A percentile compares a stretch with the other conserved stretches of the same genome.
Evolutionary conservation across 2,797 vertebrate species (phyloP).

Genomic region (Sorex maritimensis): DNA sequence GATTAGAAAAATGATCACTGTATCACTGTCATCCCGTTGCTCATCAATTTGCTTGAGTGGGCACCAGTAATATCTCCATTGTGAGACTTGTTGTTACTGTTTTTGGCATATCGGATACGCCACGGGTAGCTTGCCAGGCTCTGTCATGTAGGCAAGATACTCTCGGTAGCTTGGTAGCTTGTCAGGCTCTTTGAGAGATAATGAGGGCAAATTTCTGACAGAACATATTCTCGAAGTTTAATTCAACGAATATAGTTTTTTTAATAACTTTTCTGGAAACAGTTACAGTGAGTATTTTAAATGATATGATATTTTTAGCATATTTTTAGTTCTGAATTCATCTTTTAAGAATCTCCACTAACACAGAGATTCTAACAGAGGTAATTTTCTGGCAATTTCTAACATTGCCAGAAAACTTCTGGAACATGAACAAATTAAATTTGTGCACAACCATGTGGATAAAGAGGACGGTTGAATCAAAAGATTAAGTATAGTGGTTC

Average conservation of each 20-base stretch:
- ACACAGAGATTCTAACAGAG: neutral
- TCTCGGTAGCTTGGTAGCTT: too few species aligned
- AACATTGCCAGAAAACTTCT: neutral
- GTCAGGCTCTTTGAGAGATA: too few species aligned
- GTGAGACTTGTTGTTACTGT: too few species aligned
- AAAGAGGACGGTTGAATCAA: constrained; percentile 30
- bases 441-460: neutral
- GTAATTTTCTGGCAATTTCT: too few species aligned
- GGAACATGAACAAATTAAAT: neutral
- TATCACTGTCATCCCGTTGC: too few species aligned
- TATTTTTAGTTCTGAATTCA: too few species aligned
- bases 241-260: neutral
- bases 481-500: neutral
- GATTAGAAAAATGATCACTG: neutral
- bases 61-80: too few species aligned
- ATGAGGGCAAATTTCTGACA: neutral
- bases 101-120: too few species aligned
- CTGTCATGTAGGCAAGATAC: too few species aligned
- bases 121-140: too few species aligned
- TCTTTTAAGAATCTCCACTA: too few species aligned
- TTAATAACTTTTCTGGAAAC: neutral
- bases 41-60: too few species aligned
- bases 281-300: neutral
- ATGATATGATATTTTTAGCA: neutral
- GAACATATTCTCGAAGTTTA: neutral